Evolutionary conservation across 2,888 invertebrate genomes (phyloP).

Genomic region (Chromoteleia sp.): DNA sequence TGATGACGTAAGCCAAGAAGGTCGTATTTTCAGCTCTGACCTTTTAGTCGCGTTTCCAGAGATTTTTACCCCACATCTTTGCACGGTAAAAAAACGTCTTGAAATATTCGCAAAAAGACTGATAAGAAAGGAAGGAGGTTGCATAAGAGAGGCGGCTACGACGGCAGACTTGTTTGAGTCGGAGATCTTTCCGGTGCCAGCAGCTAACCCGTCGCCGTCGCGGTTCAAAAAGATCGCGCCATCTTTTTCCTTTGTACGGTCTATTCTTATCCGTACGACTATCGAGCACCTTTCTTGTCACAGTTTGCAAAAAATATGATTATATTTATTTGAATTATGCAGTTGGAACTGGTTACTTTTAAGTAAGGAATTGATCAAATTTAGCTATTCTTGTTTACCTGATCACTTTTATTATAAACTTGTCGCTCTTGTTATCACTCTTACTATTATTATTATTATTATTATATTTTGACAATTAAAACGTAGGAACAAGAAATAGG

Average conservation of each 20-base stretch:
- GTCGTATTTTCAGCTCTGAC: constrained; percentile 39
- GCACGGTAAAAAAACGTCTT: constrained; percentile 27
- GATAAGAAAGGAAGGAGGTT: constrained; percentile 40
- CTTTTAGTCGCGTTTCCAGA: constrained; percentile 25
- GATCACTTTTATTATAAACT: no score
- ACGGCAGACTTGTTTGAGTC: constrained; percentile 46
- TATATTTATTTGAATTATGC: constrained; percentile 1
- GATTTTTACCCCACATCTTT: constrained; percentile 45
- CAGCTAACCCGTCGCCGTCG: constrained; percentile 31
- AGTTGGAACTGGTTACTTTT: neutral
- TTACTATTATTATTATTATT: no score
- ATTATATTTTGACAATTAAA: no score
- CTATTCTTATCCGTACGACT: constrained; percentile 41
- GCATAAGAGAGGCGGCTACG: constrained; percentile 38
- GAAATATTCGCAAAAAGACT: constrained; percentile 53
- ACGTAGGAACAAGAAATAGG: no score
- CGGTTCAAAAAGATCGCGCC: constrained; percentile 38
- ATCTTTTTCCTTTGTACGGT: constrained; percentile 39
- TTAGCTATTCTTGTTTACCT: neutral
- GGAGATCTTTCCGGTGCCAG: constrained; percentile 58
- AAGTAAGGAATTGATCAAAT: neutral
- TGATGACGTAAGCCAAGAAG: constrained; percentile 27
- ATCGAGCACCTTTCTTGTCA: constrained; percentile 28
- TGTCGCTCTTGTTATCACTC: no score
- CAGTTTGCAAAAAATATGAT: constrained; percentile 26